Base-by-base conservation (phyloP, 2,113 vertebrate species). In the Coregonus clupeaformis region DNA sequence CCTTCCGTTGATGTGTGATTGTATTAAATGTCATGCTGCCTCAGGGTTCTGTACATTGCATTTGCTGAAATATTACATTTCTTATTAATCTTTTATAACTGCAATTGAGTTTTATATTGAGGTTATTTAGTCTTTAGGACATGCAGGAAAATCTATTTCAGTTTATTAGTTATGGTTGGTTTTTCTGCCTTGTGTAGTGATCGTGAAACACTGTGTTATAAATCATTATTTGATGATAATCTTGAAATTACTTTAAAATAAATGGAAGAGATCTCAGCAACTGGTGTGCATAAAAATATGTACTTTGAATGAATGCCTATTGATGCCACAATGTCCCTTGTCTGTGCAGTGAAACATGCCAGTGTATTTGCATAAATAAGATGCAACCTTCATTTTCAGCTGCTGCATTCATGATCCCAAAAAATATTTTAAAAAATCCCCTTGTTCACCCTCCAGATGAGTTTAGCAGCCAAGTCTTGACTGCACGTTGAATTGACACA, bases 21-120 rank as follows among this genome's bases (percentile, higher is more conserved):
- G 9, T 77, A n/a, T 59, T 65, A 29, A 63, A 68, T 74, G 69
- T 66, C 16, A 1, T 24, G 32, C 7, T 57, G 59, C 32, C 57
- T 22, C 5, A 9, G 2, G 57, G n/a, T 60, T 22, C 57, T 22
- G 16, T 11, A 60, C n/a, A 22, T 6, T 42, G 12, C 12, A 22
- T 13, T 22, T 36, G 57, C 4, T 60, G 1, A 16, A n/a, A 14
- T 7, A 25, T 20, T 11, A 24, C 1, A 25, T 5, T 22, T 18
- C 3, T 22, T 16, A 60, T 20, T 71, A 16, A 36, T 9, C 2
- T 16, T 7, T 36, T n/a, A n/a, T n/a, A n/a, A n/a, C n/a, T n/a
- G n/a, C n/a, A n/a, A n/a, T n/a, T n/a, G n/a, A n/a, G n/a, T n/a
- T n/a, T n/a, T n/a, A n/a, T n/a, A n/a, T n/a, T 55, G 49, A 55